Evolutionary conservation across 2,888 invertebrate species (phyloP), one percentile per base, ranked within the genome.

Genomic region (Chesias legatella): DNA sequence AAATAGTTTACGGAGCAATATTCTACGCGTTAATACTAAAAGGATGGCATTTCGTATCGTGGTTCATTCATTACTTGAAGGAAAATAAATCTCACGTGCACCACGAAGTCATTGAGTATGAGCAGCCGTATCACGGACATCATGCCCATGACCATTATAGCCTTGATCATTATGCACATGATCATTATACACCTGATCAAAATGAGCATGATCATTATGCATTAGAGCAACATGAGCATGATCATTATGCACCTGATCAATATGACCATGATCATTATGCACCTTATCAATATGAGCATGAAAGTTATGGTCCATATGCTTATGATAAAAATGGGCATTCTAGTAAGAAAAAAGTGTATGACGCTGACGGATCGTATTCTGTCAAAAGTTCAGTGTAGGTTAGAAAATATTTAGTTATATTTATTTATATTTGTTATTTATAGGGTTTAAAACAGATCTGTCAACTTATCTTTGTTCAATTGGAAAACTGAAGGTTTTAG

Each of bases 281-380:
- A 0, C 13, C 9, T n/a, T n/a, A 13, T 28, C 13, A 17, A 5
- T n/a, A 10, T 33, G 26, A 8, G 7, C 27, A 13, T 33, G 41
- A 54, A 10, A 43, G 43, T 6, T 43, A 56, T 20, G 47, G 42
- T 1, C 34, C 43, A 5, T 53, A 58, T 21, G 55, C 46, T 0
- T 51, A 47, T 32, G 57, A 61, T 28, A 65, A 61, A 33, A 46
- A 50, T 6, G 53, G 53, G 20, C 59, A 66, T 29, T 57, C 49
- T 10, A 53, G 45, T n/a, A 48, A 54, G 33, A 68, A 68, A 27
- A 72, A 72, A 17, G 44, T 47, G 5, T 86, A 86, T 43, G 86
- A 86, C 32, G 64, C 86, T 0, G 86, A 86, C 52, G 86, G 86
- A 0, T 85, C 86, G 0, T 86, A 73, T 57, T 70, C 85, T 25